Base-by-base conservation (phyloP, 2,797 vertebrate genomes). In the Diplodus sargus region DNA sequence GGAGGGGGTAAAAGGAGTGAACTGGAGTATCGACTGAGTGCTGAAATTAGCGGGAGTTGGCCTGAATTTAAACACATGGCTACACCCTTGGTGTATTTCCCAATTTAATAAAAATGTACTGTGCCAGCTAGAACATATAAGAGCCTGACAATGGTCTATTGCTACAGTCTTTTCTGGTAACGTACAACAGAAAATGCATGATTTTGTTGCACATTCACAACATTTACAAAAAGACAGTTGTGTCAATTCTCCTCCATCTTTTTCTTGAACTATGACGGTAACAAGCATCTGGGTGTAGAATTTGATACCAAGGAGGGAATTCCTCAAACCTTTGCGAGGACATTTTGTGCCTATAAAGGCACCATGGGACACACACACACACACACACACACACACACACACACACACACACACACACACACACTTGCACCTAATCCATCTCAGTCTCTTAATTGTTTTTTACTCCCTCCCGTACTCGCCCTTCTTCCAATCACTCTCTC, bases 391-490 rank as follows among this genome's bases (percentile, higher is more conserved):
- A 48, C 61, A 60, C 56, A 39, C 70, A 43, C 53, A 56, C 54
- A 65, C 58, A 45, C 48, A 54, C 47, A 57, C 63, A 39, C 20
- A 60, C 12, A 42, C 18, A 51, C 71, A 56, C 59, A 54, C 59
- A 25, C 53, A 66, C 62, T 18, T 20, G 17, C 17, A 58, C 16
- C 56, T 34, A 58, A 83, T 89, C 76, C 77, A 85, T 85, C 78
- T 79, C 43, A 53, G 81, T 81, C 74, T 84, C 70, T 70, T 86
- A 86, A 89, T 88, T 89, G 81, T 82, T 85, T 85, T 78, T 70
- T 23, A 54, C 43, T 49, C 52, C 68, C 66, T 45, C 25, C 20
- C 22, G 54, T 22, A 73, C 72, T 65, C 66, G 69, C 52, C 49
- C 68, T 65, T 83, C 76, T 85, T 60, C 68, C 77, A 82, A 70